phyloP scores from a whole-genome alignment of 2,888 invertebrate species.

The Nineta flava region DNA sequence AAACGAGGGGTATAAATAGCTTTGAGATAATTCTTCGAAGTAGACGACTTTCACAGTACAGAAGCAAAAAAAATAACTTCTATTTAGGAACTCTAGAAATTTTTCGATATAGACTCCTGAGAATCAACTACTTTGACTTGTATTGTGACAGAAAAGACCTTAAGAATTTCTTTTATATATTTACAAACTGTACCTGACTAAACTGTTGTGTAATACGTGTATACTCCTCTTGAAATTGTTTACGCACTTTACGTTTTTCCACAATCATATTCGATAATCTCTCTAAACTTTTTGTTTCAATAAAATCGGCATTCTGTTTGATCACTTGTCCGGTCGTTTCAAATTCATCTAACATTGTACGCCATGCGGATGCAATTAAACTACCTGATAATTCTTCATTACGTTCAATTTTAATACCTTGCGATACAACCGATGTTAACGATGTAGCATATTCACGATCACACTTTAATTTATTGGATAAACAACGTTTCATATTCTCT shows the following conservation, averaged over 20 bases:
- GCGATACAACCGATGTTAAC: slow-evolving; percentile 61
- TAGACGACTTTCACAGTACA: no score
- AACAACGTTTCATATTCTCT: slow-evolving; percentile 80
- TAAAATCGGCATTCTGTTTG: slow-evolving; percentile 67
- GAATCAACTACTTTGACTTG: no score
- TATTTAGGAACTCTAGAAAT: no score
- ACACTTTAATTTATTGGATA: slow-evolving; percentile 75
- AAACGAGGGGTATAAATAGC: no score
- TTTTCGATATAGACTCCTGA: no score
- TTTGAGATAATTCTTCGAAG: no score
- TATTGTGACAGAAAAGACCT: no score
- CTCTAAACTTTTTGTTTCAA: slow-evolving; percentile 70
- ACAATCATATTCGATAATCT: slow-evolving; percentile 62
- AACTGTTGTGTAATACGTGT: slow-evolving; percentile 66
- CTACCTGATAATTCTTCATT: slow-evolving; percentile 58
- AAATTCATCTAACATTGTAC: slow-evolving; percentile 75
- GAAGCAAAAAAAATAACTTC: no score
- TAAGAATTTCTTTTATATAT: no score
- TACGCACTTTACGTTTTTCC: slow-evolving; percentile 77
- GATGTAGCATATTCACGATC: slow-evolving; percentile 83
- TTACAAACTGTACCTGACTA: slow-evolving; percentile 40
- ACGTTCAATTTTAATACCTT: slow-evolving; percentile 71
- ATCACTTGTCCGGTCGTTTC: slow-evolving; percentile 72
- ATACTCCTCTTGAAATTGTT: slow-evolving; percentile 81
- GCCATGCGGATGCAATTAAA: slow-evolving; percentile 58